Evolutionary conservation across 2,797 vertebrate species (phyloP), one percentile per base, ranked within the genome.

Genomic region (Eutrigla gurnardus): DNA sequence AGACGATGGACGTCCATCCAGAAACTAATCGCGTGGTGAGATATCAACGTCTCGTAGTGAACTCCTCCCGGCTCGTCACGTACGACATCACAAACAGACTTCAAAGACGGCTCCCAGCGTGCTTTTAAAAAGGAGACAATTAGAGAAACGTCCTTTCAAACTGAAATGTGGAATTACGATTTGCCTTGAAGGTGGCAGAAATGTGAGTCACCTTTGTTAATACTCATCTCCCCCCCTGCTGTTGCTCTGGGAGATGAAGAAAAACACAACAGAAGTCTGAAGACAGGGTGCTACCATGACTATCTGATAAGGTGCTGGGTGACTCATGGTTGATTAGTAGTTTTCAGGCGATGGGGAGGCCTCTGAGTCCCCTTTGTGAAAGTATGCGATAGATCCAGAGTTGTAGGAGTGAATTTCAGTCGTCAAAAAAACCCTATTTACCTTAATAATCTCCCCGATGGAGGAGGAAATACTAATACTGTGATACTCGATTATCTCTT

Each of bases 141-240:
- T 81, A 74, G 77, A 53, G 33, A 73, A 83, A 79, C 82, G 47
- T 75, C 67, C 65, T 84, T 79, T 91, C 69, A 84, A 78, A 87
- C 25, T 85, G 59, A 88, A 87, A 87, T 54, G 70, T 61, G 59
- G 57, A 82, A 77, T 89, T 82, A 69, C 67, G 81, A 81, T 88
- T 78, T 72, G 65, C 76, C 70, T 59, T 49, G 65, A 87, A 88
- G 85, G 77, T 85, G 75, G 76, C 70, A 82, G 73, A 69, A 70
- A 78, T 70, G 69, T 82, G 84, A 92, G 86, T 90, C 88, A 90
- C 82, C 80, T 89, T 86, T 86, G 79, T 87, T 86, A 84, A 87
- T 78, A 32, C 82, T 77, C 78, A 40, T 70, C 70, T 80, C 76
- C 81, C 77, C 58, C 3, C 25, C 25, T 25, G 25, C 25, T 10